phyloP scores from a whole-genome alignment of 92 coral and sea anemone species.

The Bergia sp. region DNA sequence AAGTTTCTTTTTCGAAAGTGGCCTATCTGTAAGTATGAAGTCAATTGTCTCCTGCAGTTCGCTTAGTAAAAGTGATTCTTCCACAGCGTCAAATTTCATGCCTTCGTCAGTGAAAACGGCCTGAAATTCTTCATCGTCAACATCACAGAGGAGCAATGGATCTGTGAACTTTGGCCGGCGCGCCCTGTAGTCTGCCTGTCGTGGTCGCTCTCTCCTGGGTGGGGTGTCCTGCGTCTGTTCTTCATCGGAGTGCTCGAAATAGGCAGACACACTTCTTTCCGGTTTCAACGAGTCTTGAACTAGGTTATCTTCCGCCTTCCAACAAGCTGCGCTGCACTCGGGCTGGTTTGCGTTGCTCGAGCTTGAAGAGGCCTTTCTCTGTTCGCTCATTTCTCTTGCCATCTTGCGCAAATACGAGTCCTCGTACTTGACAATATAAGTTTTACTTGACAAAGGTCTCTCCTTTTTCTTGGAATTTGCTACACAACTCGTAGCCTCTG shows the following conservation, averaged over 20 bases:
- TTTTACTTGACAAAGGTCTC: slow-evolving; percentile 9
- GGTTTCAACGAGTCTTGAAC: not conserved
- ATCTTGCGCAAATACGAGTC: slow-evolving; percentile 33
- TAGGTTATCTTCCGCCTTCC: not conserved
- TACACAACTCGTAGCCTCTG: no score
- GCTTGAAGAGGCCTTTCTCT: not conserved
- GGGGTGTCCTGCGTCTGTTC: not conserved
- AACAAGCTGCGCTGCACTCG: not conserved
- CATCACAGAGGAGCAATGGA: slow-evolving; percentile 11
- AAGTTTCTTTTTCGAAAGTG: not conserved
- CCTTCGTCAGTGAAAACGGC: not conserved
- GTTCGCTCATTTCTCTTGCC: not conserved
- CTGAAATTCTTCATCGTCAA: slow-evolving; percentile 10
- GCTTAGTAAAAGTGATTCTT: not conserved
- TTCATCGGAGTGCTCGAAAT: slow-evolving; percentile 2
- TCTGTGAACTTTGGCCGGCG: slow-evolving; percentile 16
- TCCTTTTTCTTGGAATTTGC: not conserved
- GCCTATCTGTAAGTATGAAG: slow-evolving; percentile 11
- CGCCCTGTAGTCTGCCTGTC: slow-evolving; percentile 21
- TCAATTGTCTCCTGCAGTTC: slow-evolving; percentile 19
- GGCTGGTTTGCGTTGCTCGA: not conserved
- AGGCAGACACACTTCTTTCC: slow-evolving; percentile 13
- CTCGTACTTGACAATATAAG: slow-evolving; percentile 2
- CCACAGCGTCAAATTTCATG: not conserved
- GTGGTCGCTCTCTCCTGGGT: slow-evolving; percentile 14